Conservation (phyloP, 2,888 invertebrate species). For the Drosophila pseudotalamancana region DNA sequence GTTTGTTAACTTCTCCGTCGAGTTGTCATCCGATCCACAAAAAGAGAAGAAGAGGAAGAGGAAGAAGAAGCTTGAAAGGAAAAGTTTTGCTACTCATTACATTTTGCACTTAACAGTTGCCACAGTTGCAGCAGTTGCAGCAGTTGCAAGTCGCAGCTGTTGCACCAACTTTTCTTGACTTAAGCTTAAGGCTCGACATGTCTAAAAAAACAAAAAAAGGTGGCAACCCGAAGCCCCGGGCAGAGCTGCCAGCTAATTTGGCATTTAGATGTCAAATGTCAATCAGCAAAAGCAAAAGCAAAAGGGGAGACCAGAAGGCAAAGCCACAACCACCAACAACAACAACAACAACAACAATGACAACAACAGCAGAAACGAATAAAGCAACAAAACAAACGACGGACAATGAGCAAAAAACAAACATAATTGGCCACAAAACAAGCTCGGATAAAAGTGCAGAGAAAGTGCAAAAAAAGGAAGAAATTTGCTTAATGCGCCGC, state of each 20-base stretch:
- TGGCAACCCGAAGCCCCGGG: constrained; percentile 11
- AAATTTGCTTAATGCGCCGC: constrained; percentile 60
- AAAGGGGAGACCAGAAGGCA: not conserved
- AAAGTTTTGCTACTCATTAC: constrained; percentile 67
- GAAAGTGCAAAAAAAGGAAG: constrained; percentile 39
- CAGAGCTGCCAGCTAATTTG: constrained; percentile 71
- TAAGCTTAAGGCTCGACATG: constrained; percentile 37
- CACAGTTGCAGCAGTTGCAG: constrained; percentile 18
- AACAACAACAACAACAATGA: no score
- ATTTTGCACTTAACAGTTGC: constrained; percentile 45
- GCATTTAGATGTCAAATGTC: constrained; percentile 80
- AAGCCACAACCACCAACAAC: constrained; percentile 4
- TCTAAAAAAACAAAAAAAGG: not conserved
- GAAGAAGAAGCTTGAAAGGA: no score
- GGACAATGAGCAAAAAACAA: constrained; percentile 24
- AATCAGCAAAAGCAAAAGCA: constrained; percentile 59
- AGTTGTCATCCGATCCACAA: constrained; percentile 26
- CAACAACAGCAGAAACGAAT: no score
- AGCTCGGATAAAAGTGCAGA: constrained; percentile 45
- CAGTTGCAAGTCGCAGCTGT: constrained; percentile 33
- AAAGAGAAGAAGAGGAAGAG: no score
- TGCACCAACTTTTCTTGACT: constrained; percentile 35
- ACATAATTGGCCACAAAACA: constrained; percentile 68
- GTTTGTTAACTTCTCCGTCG: constrained; percentile 16
- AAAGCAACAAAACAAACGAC: constrained; percentile 10